Evolutionary conservation across 2,113 vertebrate species (phyloP), one percentile per base, ranked within the genome.

Genomic region (Poeciliopsis prolifica): DNA sequence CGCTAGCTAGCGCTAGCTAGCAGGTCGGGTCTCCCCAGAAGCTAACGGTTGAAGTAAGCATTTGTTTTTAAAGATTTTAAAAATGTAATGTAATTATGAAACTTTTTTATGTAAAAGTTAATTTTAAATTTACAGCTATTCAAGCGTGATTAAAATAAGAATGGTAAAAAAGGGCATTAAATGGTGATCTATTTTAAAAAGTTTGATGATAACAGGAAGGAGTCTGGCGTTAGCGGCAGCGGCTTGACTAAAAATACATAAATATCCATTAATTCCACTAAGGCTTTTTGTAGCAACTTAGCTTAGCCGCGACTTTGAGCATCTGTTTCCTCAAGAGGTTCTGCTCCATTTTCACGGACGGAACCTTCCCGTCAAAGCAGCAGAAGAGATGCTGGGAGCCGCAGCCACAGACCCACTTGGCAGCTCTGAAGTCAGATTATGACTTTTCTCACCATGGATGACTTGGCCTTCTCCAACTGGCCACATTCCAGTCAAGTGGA

Each of bases 321-420:
- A 1, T 73, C 63, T 60, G 14, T 68, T 72, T 33, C 74, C 75
- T 81, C 68, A 33, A 35, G 78, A 68, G 69, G 22, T 37, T 79
- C 17, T 60, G 37, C 58, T 73, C 69, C 48, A 68, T 68, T n/a
- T n/a, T 61, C 1, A 26, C 72, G 51, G 42, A 26, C 70, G 73
- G 78, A 29, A 71, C 81, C 74, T 60, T 68, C 44, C 79, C 29
- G 86, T 75, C 80, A 31, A 42, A 78, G 86, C 79, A 87, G 70
- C 81, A 77, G 70, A 66, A 74, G 69, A 72, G 78, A 84, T 82
- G 61, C 75, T 71, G 74, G 74, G 70, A 80, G 72, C 61, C 40
- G 10, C 65, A 68, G 75, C 68, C 80, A 79, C 75, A 75, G 70
- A 24, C 86, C 70, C 78, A 74, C 75, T 78, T 78, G 70, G 70